Base-by-base conservation (phyloP, 2,113 vertebrate genomes). In the Tapirus terrestris region DNA sequence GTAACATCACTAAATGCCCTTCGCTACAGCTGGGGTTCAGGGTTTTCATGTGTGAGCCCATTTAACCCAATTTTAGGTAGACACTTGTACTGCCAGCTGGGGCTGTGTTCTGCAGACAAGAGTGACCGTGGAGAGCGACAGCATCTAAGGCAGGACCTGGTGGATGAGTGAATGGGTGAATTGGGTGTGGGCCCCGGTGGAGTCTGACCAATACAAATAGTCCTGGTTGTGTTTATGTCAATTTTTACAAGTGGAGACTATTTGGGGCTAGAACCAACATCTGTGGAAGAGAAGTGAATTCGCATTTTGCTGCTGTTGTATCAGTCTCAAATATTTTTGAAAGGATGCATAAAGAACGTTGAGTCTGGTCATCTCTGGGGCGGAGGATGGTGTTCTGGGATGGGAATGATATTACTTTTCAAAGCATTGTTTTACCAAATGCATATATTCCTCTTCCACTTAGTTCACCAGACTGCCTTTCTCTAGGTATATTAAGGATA, bases 251-350 rank as follows among this genome's bases (percentile, higher is more conserved):
- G 1, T 31, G 65, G n/a, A 23, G 51, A 16, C 56, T 60, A 67
- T 53, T 21, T 29, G 48, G 43, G 23, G 65, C 13, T 20, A 21
- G 63, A 60, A 45, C 45, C 39, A 48, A 48, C 48, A 10, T 48
- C 31, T 23, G 11, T 75, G 80, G 61, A 48, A 91, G 68, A 70
- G 56, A 89, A 75, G 65, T 31, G 45, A 56, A 33, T 48, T 6
- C 27, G 6, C 0, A 8, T 18, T 2, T 21, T 5, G 16, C 18
- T 4, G 10, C 61, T 17, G 3, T 23, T 5, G 4, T 36, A 1
- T 53, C 8, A 6, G 13, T 65, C 73, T 60, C 43, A 8, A n/a
- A 0, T 45, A 18, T 48, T 67, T 90, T 56, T 90, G 60, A 72
- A 77, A 45, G 63, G 33, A 63, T 11, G 20, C 5, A 8, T 29